Conservation (phyloP, 2,797 vertebrate genomes). For the Centroberyx gerrardi region DNA sequence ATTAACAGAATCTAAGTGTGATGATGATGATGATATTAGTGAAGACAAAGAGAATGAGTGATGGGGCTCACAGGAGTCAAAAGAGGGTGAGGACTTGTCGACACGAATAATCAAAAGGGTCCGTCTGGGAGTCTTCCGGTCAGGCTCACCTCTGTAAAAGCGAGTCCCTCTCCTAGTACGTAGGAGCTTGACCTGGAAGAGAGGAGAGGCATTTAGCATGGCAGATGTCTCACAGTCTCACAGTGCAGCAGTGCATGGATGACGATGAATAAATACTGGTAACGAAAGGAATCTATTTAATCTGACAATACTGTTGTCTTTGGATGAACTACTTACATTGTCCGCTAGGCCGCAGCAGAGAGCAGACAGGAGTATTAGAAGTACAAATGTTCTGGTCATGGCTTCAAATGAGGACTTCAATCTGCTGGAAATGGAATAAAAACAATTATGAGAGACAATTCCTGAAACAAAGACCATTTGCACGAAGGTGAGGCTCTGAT, state of each 20-base stretch:
- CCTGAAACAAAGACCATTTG: not conserved
- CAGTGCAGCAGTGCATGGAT: not conserved
- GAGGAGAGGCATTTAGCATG: not conserved
- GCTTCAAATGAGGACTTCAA: constrained; percentile 21
- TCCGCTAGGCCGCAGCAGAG: constrained; percentile 78
- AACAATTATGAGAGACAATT: constrained; percentile 12
- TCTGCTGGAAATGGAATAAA: constrained; percentile 49
- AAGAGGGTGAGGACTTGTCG: constrained; percentile 76
- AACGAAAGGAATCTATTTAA: not conserved
- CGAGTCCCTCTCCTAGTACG: constrained; percentile 83
- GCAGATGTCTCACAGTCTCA: not conserved
- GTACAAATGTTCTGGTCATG: constrained; percentile 65
- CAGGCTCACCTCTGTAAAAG: constrained; percentile 83
- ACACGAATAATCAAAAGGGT: constrained; percentile 78
- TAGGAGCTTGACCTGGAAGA: constrained; percentile 69
- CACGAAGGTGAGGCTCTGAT: not conserved
- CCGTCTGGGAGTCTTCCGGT: constrained; percentile 68
- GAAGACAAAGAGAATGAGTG: constrained; percentile 56
- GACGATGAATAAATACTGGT: not conserved
- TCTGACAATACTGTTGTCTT: no score
- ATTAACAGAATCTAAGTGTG: constrained; percentile 15
- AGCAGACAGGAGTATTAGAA: constrained; percentile 66
- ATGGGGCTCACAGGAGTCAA: constrained; percentile 73
- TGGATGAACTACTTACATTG: constrained; percentile 73
- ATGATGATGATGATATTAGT: constrained; percentile 16